Percentiles rank a stretch among this genome's conserved stretches.
These are phyloP conservation scores for Choristoneura rosaceana DNA, from an alignment of 2,888 invertebrate genomes.

Conservation along the genomic window DNA sequence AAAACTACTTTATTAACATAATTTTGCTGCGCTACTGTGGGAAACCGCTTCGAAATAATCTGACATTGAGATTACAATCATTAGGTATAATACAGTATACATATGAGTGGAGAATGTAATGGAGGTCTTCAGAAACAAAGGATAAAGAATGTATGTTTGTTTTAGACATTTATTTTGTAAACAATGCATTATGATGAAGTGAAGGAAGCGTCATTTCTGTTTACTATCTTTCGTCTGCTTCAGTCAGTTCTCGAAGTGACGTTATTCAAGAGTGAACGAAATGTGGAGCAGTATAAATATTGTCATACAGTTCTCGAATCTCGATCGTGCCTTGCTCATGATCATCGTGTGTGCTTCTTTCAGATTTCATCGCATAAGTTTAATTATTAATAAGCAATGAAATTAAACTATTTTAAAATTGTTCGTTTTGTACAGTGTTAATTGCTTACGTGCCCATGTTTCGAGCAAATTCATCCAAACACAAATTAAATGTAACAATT, in stretches of 20 bases:
- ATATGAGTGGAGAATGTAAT: slow-evolving; percentile 38
- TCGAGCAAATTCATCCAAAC: neutral
- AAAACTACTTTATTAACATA: slow-evolving; percentile 32
- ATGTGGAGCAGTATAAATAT: slow-evolving; percentile 31
- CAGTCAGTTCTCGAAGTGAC: slow-evolving; percentile 52
- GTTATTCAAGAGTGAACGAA: slow-evolving; percentile 41
- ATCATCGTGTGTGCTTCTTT: slow-evolving; percentile 40
- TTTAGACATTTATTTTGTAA: slow-evolving; percentile 63
- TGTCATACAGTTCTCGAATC: slow-evolving; percentile 17
- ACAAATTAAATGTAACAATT: neutral
- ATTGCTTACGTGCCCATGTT: neutral
- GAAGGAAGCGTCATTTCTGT: slow-evolving; percentile 35
- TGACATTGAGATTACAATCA: slow-evolving; percentile 40
- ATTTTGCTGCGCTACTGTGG: slow-evolving; percentile 29
- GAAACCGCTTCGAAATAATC: slow-evolving; percentile 33
- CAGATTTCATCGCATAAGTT: slow-evolving; percentile 26
- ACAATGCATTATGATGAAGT: slow-evolving; percentile 59
- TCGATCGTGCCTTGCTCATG: slow-evolving; percentile 15
- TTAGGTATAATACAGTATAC: slow-evolving; percentile 12
- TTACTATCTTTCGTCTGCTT: slow-evolving; percentile 18
- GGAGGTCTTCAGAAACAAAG: slow-evolving; percentile 36
- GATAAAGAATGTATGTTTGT: slow-evolving; percentile 39
- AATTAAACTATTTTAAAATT: neutral
- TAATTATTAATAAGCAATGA: slow-evolving; percentile 14
- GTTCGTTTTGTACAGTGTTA: neutral